Percentiles rank a stretch among this genome's conserved stretches.
phyloP scores from a whole-genome alignment of 1,140 invertebrate genomes.

The Caenorhabditis briggsae region DNA sequence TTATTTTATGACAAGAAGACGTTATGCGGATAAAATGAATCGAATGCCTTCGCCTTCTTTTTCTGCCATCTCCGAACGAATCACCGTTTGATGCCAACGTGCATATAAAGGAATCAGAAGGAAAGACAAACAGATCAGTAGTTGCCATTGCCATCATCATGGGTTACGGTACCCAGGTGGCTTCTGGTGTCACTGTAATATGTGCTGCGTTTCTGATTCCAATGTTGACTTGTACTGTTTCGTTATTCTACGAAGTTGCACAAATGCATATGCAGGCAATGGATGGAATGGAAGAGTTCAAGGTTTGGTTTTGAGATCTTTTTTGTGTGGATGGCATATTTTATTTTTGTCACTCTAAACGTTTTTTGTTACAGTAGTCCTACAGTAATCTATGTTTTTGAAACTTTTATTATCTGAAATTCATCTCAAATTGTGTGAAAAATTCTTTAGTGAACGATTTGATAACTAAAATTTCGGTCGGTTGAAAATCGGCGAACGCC shows the following conservation, averaged over 20 bases:
- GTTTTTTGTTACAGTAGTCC: too few species aligned
- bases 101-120: neutral
- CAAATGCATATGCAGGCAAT: constrained; percentile 46
- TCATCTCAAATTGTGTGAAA: too few species aligned
- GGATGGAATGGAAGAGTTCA: constrained; percentile 47
- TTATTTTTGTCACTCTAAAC: too few species aligned
- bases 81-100: constrained; percentile 9
- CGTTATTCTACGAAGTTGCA: constrained; percentile 34
- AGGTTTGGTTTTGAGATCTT: neutral
- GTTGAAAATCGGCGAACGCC: too few species aligned
- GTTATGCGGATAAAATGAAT: neutral
- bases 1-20: constrained; percentile 43
- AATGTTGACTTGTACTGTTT: constrained; percentile 42
- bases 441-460: too few species aligned
- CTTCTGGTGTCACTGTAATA: constrained; percentile 17
- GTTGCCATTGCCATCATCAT: neutral
- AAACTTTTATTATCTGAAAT: too few species aligned
- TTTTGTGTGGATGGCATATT: too few species aligned
- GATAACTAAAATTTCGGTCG: too few species aligned
- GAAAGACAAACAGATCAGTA: too few species aligned
- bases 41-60: neutral
- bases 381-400: too few species aligned
- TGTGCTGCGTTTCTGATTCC: constrained; percentile 34
- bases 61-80: neutral
- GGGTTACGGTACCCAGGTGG: constrained; percentile 47